Conservation (phyloP, 2,888 invertebrate species). For the Timema cristinae region DNA sequence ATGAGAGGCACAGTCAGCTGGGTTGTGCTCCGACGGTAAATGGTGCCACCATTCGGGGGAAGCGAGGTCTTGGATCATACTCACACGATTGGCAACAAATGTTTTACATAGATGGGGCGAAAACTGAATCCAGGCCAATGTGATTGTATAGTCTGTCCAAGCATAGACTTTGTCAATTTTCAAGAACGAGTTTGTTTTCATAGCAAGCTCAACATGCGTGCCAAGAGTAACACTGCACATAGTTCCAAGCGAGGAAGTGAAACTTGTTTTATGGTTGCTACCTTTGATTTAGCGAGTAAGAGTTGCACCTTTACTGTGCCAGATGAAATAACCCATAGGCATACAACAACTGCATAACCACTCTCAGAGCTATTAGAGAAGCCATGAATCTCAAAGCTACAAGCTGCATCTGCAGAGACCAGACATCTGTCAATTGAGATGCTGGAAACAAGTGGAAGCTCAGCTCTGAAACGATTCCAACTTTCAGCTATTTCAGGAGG, state of each 20-base stretch:
- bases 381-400: too few relatives aligned
- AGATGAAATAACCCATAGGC: too few relatives aligned
- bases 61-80: not conserved
- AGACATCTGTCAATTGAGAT: too few relatives aligned
- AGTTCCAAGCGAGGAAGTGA: slow-evolving; percentile 5
- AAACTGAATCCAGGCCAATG: slow-evolving; percentile 1
- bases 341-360: too few relatives aligned
- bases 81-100: slow-evolving; percentile 12
- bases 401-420: too few relatives aligned
- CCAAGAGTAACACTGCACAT: too few relatives aligned
- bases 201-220: slow-evolving; percentile 1
- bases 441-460: too few relatives aligned
- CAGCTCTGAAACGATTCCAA: too few relatives aligned
- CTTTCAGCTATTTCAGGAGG: too few relatives aligned
- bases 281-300: too few relatives aligned
- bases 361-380: too few relatives aligned
- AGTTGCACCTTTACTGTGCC: too few relatives aligned
- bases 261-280: slow-evolving; percentile 4
- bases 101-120: slow-evolving; percentile 3
- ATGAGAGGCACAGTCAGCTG: slow-evolving; percentile 37
- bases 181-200: not conserved
- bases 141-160: slow-evolving; percentile 6
- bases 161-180: not conserved
- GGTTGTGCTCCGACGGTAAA: slow-evolving; percentile 33
- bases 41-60: slow-evolving; percentile 9